A percentile compares a stretch with the other conserved stretches of the same genome.
Conservation (phyloP, 2,113 vertebrate genomes). For the Dicaeum eximium region DNA sequence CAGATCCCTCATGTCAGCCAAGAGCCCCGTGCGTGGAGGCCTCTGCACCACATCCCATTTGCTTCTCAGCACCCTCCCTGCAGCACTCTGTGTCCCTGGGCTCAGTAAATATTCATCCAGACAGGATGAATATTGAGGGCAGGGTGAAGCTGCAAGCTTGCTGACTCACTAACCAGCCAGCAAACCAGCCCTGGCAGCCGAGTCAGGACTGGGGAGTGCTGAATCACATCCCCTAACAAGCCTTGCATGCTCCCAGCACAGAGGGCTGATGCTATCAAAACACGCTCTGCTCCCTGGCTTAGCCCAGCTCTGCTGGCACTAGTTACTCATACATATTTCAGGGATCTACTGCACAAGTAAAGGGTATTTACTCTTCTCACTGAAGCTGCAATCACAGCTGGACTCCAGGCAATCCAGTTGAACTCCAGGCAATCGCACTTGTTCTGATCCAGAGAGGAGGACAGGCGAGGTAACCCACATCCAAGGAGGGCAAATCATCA, state of each 20-base stretch:
- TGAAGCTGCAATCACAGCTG: background rate
- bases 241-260: background rate
- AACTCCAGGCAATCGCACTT: background rate
- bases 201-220: background rate
- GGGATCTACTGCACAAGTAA: background rate
- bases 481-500: background rate
- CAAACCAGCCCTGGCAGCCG: background rate
- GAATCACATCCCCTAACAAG: background rate
- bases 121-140: too few relatives aligned
- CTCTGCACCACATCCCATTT: accelerated
- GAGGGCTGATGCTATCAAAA: background rate
- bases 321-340: background rate
- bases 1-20: background rate
- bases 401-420: background rate
- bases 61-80: accelerated
- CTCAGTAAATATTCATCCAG: background rate
- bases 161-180: constrained; percentile 5
- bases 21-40: accelerated
- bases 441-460: background rate
- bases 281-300: background rate
- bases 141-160: background rate
- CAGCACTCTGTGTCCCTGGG: background rate
- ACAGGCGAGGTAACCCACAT: too few relatives aligned
- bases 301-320: background rate
- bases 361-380: background rate